Base-by-base conservation (phyloP, 2,113 vertebrate genomes). In the Plecotus auritus region DNA sequence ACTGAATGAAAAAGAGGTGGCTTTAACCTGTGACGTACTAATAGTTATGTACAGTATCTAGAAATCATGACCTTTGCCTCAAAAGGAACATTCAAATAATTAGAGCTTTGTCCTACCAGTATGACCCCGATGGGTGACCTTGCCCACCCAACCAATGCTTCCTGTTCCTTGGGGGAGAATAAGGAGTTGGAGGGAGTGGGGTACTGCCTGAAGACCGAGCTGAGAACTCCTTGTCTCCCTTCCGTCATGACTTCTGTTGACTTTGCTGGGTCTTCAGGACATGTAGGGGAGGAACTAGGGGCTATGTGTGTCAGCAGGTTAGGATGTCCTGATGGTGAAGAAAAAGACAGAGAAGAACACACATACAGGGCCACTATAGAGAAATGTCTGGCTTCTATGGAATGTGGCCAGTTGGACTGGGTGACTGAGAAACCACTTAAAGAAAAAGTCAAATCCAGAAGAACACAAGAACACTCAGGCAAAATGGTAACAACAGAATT, bases 1-100 rank as follows among this genome's bases (percentile, higher is more conserved):
- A 99, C 99, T 99, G 97, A 87, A 95, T 40, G 81, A 95, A 94
- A 96, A 93, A 97, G 96, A 95, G 37, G 69, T 49, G 16, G 49
- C 56, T 94, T 95, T 96, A 93, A 82, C 4, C 40, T 47, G 18
- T 4, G 76, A 84, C 70, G 35, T 9, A 74, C 20, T n/a, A 70
- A 49, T 40, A 86, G 23, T 45, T 61, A 80, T 4, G 28, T 20
- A 72, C 7, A 42, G 6, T n/a, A 64, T 51, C 91, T 85, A 95
- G 49, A 83, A 40, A 54, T 10, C 17, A 67, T 64, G 16, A 83
- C n/a, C 18, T 88, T 28, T 90, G 32, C 26, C 26, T 30, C 49
- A n/a, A 80, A 78, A 47, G 49, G 30, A 72, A 89, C 23, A 67
- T 35, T 70, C 23, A 45, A 42, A 59, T 45, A 64, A 84, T 84